A percentile compares a stretch with the other conserved stretches of the same genome.
Conservation (phyloP, 2,797 vertebrate genomes). For the Halcyon smyrnensis region DNA sequence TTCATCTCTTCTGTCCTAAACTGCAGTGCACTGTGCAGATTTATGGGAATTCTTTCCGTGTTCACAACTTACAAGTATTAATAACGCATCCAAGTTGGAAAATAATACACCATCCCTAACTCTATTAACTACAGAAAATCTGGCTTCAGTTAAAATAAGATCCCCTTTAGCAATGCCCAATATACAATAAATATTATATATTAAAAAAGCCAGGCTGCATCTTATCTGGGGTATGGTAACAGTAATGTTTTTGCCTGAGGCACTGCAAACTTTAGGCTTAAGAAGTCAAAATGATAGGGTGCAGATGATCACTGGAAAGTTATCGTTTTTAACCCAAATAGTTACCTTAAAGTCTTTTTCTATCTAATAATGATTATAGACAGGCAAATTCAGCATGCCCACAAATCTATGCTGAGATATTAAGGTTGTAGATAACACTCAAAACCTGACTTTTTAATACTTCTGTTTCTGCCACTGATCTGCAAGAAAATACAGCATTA, state of each 20-base stretch:
- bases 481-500: not conserved
- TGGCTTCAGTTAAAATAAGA: conserved; percentile 76
- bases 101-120: conserved; percentile 78
- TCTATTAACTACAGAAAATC: conserved; percentile 73
- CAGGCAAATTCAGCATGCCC: conserved; percentile 40
- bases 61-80: conserved; percentile 71
- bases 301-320: conserved; percentile 67
- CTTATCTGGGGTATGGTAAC: conserved; percentile 65
- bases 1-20: conserved; percentile 55
- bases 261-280: conserved; percentile 57
- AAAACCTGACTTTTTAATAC: not conserved
- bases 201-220: conserved; percentile 50
- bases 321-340: conserved; percentile 64
- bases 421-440: not conserved
- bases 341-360: conserved; percentile 52
- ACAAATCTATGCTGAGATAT: not conserved
- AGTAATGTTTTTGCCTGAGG: conserved; percentile 64
- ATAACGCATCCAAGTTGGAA: conserved; percentile 71
- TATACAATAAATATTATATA: conserved; percentile 64
- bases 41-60: conserved; percentile 75
- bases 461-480: not conserved
- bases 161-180: conserved; percentile 70
- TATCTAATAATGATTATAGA: conserved; percentile 52
- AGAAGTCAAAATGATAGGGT: conserved; percentile 70
- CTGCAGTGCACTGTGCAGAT: conserved; percentile 42